Evolutionary conservation across 2,797 vertebrate species (phyloP), one percentile per base, ranked within the genome.

Genomic region (Thaleichthys pacificus): DNA sequence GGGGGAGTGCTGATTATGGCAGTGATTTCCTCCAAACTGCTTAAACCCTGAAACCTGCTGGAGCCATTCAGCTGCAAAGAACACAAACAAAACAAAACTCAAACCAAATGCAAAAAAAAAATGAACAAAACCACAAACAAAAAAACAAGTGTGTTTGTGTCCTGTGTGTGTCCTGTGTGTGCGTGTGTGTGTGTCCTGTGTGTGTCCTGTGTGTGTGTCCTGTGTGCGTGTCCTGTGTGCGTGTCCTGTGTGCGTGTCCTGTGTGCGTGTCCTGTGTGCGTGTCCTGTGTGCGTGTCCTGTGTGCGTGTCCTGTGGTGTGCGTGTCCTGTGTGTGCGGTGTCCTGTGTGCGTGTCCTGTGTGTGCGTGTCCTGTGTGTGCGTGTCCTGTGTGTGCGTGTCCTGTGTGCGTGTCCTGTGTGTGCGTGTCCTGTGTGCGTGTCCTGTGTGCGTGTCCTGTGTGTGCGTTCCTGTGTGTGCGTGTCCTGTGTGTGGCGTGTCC

Each of bases 1-100:
- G 96, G 91, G 0, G 96, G 92, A 56, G 94, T 95, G 91, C 74
- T 95, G 87, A 96, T 90, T 81, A 95, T 91, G 75, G 95, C 92
- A 72, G 91, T 70, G 80, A 93, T 82, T 85, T 96, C 95, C 54
- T 91, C 93, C 4, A 95, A 94, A 86, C 91, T 95, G 86, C 91
- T 92, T 76, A 95, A 88, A 83, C 91, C 91, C 81, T 93, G 92
- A 92, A 92, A 91, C 91, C 91, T 62, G 91, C 30, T 89, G 92
- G 93, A 0, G 84, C 87, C 88, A 92, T 88, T 87, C 82, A 89
- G 83, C 89, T 93, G 84, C 93, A 85, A 92, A 79, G 79, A 91
- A 89, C 28, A 88, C 83, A 81, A 0, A 88, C 75, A n/a, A 79
- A 32, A 87, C 79, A 61, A 85, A 83, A 86, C 79, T 82, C 74